Evolutionary conservation across 2,113 vertebrate genomes (phyloP).

Genomic region (Malurus alboscapulatus): DNA sequence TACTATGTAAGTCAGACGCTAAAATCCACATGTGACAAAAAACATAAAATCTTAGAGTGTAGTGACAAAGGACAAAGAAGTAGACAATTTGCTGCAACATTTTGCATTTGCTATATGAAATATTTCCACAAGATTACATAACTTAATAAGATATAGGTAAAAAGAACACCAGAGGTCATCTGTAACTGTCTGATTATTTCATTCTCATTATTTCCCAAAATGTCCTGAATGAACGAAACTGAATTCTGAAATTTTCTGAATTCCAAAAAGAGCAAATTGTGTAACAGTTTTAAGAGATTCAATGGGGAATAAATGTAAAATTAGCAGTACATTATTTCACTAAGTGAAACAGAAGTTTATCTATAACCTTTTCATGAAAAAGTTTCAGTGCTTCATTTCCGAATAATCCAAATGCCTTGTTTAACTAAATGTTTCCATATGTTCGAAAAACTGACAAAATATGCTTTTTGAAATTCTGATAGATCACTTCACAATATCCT

Average conservation of each 20-base stretch:
- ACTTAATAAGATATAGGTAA: background rate
- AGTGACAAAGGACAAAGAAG: background rate
- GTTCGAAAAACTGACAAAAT: background rate
- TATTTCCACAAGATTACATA: background rate
- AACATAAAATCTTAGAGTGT: background rate
- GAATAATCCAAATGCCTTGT: background rate
- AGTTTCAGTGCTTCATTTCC: background rate
- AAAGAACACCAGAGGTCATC: background rate
- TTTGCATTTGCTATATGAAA: background rate
- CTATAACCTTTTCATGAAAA: background rate
- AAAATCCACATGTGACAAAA: background rate
- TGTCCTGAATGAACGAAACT: background rate
- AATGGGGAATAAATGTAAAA: background rate
- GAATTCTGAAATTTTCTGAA: background rate
- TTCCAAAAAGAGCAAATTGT: background rate
- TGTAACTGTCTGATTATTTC: background rate
- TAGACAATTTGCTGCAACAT: background rate
- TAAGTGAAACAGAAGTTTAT: background rate
- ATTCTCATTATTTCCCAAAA: background rate
- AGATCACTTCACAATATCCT: background rate
- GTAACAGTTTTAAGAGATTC: background rate
- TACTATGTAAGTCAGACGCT: background rate
- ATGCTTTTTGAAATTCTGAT: background rate
- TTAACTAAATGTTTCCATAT: background rate
- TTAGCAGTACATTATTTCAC: background rate